A percentile compares a stretch with the other conserved stretches of the same genome.
Evolutionary conservation across 2,888 invertebrate species (phyloP).

Genomic region (Baccha elongata): DNA sequence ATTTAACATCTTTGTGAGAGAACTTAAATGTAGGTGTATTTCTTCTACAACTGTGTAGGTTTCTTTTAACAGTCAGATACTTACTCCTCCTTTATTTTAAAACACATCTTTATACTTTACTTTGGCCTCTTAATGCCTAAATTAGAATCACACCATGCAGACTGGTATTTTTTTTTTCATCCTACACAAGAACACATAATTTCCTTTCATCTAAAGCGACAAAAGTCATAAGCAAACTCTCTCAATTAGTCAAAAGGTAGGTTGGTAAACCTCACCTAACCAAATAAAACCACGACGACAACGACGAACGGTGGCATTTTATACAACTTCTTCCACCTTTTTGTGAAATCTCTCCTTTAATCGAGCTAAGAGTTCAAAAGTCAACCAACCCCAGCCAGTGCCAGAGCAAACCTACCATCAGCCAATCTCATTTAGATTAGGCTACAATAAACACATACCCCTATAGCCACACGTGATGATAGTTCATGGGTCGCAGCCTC

Average conservation of each 20-base stretch:
- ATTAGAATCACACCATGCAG: neutral
- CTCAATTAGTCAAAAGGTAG: slow-evolving; percentile 35
- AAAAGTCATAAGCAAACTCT: slow-evolving; percentile 20
- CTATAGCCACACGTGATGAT: slow-evolving; percentile 18
- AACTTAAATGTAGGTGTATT: too few relatives aligned
- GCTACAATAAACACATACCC: slow-evolving; percentile 59
- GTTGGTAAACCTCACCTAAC: neutral
- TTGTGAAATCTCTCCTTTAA: neutral
- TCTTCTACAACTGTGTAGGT: too few relatives aligned
- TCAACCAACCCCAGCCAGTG: slow-evolving; percentile 10
- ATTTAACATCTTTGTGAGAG: too few relatives aligned
- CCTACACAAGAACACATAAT: neutral
- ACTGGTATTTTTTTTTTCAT: too few relatives aligned
- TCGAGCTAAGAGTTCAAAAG: slow-evolving; percentile 45
- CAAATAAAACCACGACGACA: slow-evolving; percentile 4
- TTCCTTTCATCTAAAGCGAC: slow-evolving; percentile 3
- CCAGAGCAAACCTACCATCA: neutral
- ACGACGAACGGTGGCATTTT: slow-evolving; percentile 3
- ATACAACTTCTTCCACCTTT: neutral
- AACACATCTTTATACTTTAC: too few relatives aligned
- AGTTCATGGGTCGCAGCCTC: slow-evolving; percentile 1
- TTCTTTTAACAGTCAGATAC: too few relatives aligned
- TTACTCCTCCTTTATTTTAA: too few relatives aligned
- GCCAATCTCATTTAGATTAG: slow-evolving; percentile 70
- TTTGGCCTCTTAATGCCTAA: neutral